Evolutionary conservation across 92 coral and sea anemone species (phyloP), one percentile per base, ranked within the genome.

Genomic region (Umimayanthus chanpuru): DNA sequence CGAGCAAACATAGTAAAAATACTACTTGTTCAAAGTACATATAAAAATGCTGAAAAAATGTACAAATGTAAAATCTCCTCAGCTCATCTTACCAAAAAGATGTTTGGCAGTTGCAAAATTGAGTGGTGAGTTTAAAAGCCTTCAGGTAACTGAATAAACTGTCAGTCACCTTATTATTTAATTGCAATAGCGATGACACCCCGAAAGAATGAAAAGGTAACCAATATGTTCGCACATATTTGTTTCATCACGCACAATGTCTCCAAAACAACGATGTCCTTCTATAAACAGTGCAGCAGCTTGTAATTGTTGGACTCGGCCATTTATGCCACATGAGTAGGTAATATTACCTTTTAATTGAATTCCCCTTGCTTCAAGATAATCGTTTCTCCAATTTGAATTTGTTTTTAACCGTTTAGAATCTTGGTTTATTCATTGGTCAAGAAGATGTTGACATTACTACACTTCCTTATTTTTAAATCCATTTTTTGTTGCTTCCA

Each of bases 1-100:
- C 41, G 39, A 58, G 25, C 21, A 79, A 55, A 44, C 11, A 79
- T n/a, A 23, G 47, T 39, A 81, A 81, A 81, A 81, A 66, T 66
- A 39, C 55, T n/a, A 39, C 23, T 39, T 38, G 10, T 40, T 66
- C 25, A 32, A 56, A 66, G 39, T 36, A 64, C 5, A 66, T 81
- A 81, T 40, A 81, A 81, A 81, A 64, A 61, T 65, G 75, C 18
- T 39, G 55, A 81, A 81, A 81, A 64, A 81, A 36, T 81, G 18
- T 64, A 81, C 32, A 81, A 81, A 67, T 36, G 85, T 81, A 81
- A 65, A 81, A 81, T 39, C 21, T 6, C 39, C 21, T 21, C 6
- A 65, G 36, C 21, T 66, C 40, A 38, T 32, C 40, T 61, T 32
- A 36, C 8, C 25, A 65, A 81, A 43, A n/a, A 81, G 41, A 66